Conservation (phyloP, 2,797 vertebrate species). For the Okamejei kenojei region DNA sequence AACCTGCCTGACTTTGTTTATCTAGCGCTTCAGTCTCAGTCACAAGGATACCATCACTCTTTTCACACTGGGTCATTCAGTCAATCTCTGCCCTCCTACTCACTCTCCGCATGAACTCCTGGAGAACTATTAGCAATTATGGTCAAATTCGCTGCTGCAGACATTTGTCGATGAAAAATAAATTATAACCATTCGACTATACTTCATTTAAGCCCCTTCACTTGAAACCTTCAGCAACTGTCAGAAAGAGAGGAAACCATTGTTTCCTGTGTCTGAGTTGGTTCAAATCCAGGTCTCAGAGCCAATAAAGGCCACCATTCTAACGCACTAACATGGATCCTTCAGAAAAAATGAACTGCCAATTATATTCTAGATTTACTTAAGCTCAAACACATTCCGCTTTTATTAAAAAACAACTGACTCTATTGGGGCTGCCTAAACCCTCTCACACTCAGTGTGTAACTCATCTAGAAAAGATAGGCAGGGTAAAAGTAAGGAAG, state of each 20-base stretch:
- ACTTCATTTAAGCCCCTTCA: slow-evolving; percentile 20
- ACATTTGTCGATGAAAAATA: background rate
- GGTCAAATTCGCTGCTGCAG: background rate
- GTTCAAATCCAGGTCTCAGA: slow-evolving; percentile 19
- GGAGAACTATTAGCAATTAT: background rate
- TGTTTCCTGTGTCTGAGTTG: slow-evolving; percentile 36
- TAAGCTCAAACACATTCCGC: background rate
- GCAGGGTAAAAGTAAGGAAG: too few relatives aligned
- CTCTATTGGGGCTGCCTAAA: background rate
- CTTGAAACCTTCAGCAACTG: background rate
- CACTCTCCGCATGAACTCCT: slow-evolving; percentile 5
- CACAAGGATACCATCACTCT: background rate
- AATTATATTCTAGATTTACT: slow-evolving; percentile 17
- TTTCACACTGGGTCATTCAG: background rate
- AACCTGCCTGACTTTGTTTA: background rate
- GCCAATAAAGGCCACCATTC: background rate
- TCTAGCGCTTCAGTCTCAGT: background rate
- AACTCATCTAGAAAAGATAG: too few relatives aligned
- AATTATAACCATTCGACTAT: background rate
- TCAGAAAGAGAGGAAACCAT: slow-evolving; percentile 29
- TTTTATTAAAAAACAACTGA: background rate
- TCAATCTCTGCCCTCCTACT: slow-evolving; percentile 5
- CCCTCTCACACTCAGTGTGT: background rate
- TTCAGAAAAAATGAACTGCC: background rate
- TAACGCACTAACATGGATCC: background rate